Percentiles rank a stretch among this genome's conserved stretches.
phyloP scores from a whole-genome alignment of 1,140 invertebrate species.

The Coelopa frigida region DNA sequence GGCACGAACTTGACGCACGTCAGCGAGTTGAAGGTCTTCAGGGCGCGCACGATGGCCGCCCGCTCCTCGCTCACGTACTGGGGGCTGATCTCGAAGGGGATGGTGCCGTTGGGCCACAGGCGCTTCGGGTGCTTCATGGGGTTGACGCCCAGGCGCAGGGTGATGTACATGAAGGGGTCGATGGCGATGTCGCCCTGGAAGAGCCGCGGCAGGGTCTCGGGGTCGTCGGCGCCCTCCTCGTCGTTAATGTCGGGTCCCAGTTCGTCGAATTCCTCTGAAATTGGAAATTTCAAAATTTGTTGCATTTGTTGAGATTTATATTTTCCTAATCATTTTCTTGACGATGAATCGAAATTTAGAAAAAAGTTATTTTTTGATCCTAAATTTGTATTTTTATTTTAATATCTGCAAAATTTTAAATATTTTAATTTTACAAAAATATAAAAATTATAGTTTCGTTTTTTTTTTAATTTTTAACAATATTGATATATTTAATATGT shows the following conservation, averaged over 20 bases:
- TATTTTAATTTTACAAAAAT: no score
- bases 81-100: slow-evolving; percentile 63
- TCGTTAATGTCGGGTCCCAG: slow-evolving; percentile 28
- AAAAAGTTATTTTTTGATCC: no score
- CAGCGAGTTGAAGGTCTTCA: slow-evolving; percentile 59
- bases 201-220: slow-evolving; percentile 58
- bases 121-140: slow-evolving; percentile 50
- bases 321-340: background rate
- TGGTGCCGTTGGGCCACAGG: slow-evolving; percentile 59
- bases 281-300: slow-evolving; percentile 3
- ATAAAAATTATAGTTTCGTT: no score
- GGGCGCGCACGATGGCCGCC: slow-evolving; percentile 52
- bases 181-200: slow-evolving; percentile 64
- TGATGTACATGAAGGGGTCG: slow-evolving; percentile 47
- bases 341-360: no score
- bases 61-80: slow-evolving; percentile 49
- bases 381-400: no score
- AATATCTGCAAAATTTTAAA: no score
- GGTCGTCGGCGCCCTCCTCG: slow-evolving; percentile 48
- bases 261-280: slow-evolving; percentile 29
- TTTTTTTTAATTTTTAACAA: no score
- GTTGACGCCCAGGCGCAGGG: slow-evolving; percentile 57
- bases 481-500: no score
- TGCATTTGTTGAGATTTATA: background rate
- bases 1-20: slow-evolving; percentile 68